phyloP scores from a whole-genome alignment of 2,888 invertebrate species.

The Orthonevra nobilis region DNA sequence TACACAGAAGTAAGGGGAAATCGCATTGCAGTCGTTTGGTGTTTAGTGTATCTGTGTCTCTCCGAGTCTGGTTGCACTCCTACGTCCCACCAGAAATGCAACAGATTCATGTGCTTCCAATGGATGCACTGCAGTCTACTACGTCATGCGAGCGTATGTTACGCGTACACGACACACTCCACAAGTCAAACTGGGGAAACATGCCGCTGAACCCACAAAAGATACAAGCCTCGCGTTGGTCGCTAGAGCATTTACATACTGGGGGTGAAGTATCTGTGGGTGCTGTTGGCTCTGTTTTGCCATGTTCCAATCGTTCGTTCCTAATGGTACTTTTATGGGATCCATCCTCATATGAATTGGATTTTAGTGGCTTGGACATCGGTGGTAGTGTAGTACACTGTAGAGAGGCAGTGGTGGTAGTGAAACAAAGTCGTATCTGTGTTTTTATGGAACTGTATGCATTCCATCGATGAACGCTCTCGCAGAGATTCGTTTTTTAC shows the following conservation, averaged over 20 bases:
- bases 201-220: constrained; percentile 14
- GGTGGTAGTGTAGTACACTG: too few species aligned
- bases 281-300: constrained; percentile 23
- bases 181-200: constrained; percentile 43
- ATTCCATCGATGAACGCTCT: constrained; percentile 69
- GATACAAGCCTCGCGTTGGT: too few species aligned
- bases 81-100: constrained; percentile 30
- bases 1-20: constrained; percentile 24
- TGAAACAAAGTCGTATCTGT: constrained; percentile 51
- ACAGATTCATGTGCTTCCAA: constrained; percentile 57
- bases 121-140: constrained; percentile 4
- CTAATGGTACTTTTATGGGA: constrained; percentile 52
- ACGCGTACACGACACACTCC: constrained; percentile 33
- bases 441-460: constrained; percentile 51
- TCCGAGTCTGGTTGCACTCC: constrained; percentile 6
- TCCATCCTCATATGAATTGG: constrained; percentile 51
- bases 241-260: too few species aligned
- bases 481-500: constrained; percentile 55
- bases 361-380: too few species aligned
- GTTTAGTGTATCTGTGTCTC: constrained; percentile 24
- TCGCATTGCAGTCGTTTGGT: too few species aligned
- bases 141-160: not conserved
- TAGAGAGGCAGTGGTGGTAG: constrained; percentile 30
- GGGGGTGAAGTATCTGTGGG: not conserved
- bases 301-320: constrained; percentile 54